Conservation (phyloP, 2,797 vertebrate species). For the Menidia menidia region DNA sequence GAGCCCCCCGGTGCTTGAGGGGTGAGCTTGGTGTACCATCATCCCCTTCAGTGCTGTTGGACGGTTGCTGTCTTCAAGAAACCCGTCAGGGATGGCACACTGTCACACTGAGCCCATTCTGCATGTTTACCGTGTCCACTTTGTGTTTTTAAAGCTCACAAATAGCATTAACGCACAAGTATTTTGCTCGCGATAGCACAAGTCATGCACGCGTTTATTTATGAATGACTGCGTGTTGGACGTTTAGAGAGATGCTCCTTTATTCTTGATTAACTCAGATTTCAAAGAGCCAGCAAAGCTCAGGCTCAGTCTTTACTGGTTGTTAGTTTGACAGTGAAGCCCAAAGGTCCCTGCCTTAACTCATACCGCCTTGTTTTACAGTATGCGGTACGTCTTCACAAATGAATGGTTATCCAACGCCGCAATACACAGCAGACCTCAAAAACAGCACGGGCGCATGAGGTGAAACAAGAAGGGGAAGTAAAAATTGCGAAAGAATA, state of each 20-base stretch:
- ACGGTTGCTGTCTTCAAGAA: slow-evolving; percentile 56
- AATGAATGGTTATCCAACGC: slow-evolving; percentile 80
- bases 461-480: slow-evolving; percentile 54
- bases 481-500: slow-evolving; percentile 56
- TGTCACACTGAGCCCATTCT: slow-evolving; percentile 52
- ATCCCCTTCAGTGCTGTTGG: slow-evolving; percentile 29
- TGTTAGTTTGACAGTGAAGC: slow-evolving; percentile 45
- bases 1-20: slow-evolving; percentile 34
- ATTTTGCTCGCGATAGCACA: slow-evolving; percentile 50
- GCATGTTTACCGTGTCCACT: slow-evolving; percentile 39
- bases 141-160: slow-evolving; percentile 30
- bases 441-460: slow-evolving; percentile 57
- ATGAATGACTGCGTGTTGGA: slow-evolving; percentile 39
- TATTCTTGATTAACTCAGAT: slow-evolving; percentile 38
- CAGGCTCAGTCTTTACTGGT: slow-evolving; percentile 32
- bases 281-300: slow-evolving; percentile 29
- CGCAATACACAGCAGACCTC: slow-evolving; percentile 76
- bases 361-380: slow-evolving; percentile 65
- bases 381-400: slow-evolving; percentile 73
- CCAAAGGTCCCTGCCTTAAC: slow-evolving; percentile 60
- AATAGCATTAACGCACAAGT: slow-evolving; percentile 65
- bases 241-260: slow-evolving; percentile 52
- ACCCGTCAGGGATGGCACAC: slow-evolving; percentile 46
- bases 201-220: slow-evolving; percentile 52
- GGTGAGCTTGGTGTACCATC: slow-evolving; percentile 39